Evolutionary conservation across 1,140 invertebrate genomes (phyloP).

Genomic region (Anadara kagoshimensis): DNA sequence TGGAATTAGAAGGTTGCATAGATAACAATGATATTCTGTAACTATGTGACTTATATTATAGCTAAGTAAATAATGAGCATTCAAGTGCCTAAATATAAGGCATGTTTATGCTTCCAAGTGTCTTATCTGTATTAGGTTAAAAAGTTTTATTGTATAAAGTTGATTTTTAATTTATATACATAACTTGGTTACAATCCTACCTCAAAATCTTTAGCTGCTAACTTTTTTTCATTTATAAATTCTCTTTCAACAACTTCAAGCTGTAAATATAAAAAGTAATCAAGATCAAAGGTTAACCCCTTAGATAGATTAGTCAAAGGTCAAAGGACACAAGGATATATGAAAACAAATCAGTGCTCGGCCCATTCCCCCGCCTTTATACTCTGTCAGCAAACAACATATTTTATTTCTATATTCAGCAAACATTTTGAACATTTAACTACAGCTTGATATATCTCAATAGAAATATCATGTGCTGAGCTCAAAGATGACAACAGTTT

Average conservation of each 20-base stretch:
- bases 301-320: not conserved
- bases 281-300: not conserved
- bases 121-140: not conserved
- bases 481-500: no score
- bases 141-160: not conserved
- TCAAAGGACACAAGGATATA: no score
- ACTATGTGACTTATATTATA: no score
- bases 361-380: no score
- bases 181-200: slow-evolving; percentile 39
- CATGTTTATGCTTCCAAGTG: not conserved
- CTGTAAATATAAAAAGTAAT: slow-evolving; percentile 53
- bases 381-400: no score
- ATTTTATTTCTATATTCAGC: no score
- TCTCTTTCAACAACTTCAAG: slow-evolving; percentile 90
- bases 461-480: no score
- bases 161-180: not conserved
- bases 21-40: no score
- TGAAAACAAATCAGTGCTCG: no score
- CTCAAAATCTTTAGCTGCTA: slow-evolving; percentile 92
- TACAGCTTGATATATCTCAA: no score
- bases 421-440: no score
- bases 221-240: slow-evolving; percentile 90
- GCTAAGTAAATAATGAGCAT: not conserved
- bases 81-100: not conserved
- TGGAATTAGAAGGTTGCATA: no score